Conservation (phyloP, 1,140 invertebrate genomes). For the Stenopsyche tienmushanensis region DNA sequence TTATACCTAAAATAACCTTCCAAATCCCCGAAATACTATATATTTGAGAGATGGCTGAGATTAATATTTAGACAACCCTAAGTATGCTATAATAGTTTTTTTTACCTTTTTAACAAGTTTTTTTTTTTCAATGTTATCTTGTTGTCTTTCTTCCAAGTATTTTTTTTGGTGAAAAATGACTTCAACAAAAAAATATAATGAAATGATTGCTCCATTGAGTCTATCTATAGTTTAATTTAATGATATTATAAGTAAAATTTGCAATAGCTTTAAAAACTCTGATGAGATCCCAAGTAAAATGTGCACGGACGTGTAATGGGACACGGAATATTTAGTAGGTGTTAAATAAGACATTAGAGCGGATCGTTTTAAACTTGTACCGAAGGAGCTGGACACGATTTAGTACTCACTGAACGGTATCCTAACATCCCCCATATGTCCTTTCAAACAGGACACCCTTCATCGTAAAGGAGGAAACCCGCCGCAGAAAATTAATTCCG, state of each 20-base stretch:
- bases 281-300: background rate
- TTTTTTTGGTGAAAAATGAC: too few species aligned
- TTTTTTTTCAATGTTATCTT: too few species aligned
- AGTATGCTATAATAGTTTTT: too few species aligned
- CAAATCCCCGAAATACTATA: too few species aligned
- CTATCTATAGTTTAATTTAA: too few species aligned
- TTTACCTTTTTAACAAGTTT: too few species aligned
- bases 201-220: too few species aligned
- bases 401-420: slow-evolving; percentile 28
- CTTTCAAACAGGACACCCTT: background rate
- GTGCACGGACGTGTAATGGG: slow-evolving; percentile 1
- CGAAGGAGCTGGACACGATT: slow-evolving; percentile 37
- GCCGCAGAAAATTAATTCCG: slow-evolving; percentile 16
- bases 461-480: background rate
- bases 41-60: too few species aligned
- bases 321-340: slow-evolving; percentile 34
- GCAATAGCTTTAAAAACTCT: background rate
- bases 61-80: too few species aligned
- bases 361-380: slow-evolving; percentile 30
- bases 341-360: slow-evolving; percentile 30
- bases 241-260: background rate
- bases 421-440: slow-evolving; percentile 4
- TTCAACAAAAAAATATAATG: too few species aligned
- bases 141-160: too few species aligned
- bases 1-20: too few species aligned